phyloP scores from a whole-genome alignment of 2,797 vertebrate species.

The Allobates femoralis region DNA sequence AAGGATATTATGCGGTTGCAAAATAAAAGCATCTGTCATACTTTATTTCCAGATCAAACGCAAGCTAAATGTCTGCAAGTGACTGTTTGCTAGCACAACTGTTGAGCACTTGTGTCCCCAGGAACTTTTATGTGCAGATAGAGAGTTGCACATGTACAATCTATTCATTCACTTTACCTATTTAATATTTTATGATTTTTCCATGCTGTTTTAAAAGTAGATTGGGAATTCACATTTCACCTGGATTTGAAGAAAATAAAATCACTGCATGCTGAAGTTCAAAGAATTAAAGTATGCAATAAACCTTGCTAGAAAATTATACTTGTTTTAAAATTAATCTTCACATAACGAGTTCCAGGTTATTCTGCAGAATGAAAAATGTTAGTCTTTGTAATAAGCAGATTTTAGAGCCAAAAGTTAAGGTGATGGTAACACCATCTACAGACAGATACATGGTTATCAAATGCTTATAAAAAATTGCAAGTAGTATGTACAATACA shows the following conservation, averaged over 20 bases:
- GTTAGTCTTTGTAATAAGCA: not conserved
- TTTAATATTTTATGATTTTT: constrained; percentile 61
- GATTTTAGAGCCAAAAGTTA: not conserved
- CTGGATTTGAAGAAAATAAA: constrained; percentile 51
- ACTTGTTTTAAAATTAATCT: constrained; percentile 22
- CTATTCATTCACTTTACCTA: constrained; percentile 48
- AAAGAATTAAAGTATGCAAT: constrained; percentile 35
- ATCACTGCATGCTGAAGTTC: constrained; percentile 43
- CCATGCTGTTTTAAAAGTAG: constrained; percentile 47
- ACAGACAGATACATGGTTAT: not conserved
- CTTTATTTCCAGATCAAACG: constrained; percentile 54
- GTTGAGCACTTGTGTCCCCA: constrained; percentile 55
- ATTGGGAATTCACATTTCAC: constrained; percentile 52
- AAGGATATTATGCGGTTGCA: constrained; percentile 50
- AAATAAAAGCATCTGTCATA: constrained; percentile 60
- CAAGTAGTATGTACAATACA: not conserved
- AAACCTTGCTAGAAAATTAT: constrained; percentile 19
- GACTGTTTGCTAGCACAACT: constrained; percentile 52
- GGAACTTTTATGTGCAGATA: constrained; percentile 58
- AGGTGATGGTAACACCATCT: not conserved
- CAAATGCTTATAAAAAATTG: not conserved
- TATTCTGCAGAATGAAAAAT: not conserved
- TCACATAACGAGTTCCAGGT: constrained; percentile 21
- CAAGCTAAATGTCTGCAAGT: constrained; percentile 34
- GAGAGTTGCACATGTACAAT: constrained; percentile 53